These are phyloP conservation scores for Rhynchophorus ferrugineus DNA, from an alignment of 1,140 invertebrate genomes.

Conservation along the genomic window DNA sequence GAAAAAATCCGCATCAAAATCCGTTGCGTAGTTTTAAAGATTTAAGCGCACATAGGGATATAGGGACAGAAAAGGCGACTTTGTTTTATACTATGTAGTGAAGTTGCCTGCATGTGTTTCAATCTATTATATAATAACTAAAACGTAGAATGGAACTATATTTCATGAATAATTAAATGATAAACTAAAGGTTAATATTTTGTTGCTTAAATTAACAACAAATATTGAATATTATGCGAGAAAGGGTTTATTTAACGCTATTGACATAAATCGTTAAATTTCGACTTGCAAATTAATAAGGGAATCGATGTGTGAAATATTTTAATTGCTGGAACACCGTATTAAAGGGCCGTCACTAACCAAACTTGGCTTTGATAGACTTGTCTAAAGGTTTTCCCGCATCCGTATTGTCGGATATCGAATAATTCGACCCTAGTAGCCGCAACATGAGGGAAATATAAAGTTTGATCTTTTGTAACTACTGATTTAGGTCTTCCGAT, in stretches of 20 bases:
- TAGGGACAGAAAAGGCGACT: too few species aligned
- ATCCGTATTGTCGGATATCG: constrained; percentile 1
- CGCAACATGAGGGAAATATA: constrained; percentile 8
- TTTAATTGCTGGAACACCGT: constrained; percentile 6
- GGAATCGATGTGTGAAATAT: constrained; percentile 10
- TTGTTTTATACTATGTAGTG: too few species aligned
- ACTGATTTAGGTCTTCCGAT: constrained; percentile 2
- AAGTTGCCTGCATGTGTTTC: too few species aligned
- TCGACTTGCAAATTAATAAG: constrained; percentile 9
- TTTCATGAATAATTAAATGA: too few species aligned
- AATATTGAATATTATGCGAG: too few species aligned
- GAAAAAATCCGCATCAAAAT: too few species aligned
- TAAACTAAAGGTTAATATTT: too few species aligned
- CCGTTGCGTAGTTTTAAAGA: too few species aligned
- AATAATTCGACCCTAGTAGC: constrained; percentile 8
- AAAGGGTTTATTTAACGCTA: neutral
- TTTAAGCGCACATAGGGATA: too few species aligned
- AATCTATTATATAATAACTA: too few species aligned
- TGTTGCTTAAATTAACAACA: too few species aligned
- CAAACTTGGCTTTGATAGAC: constrained; percentile 9
- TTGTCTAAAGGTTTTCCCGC: constrained; percentile 7
- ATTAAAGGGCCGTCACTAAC: constrained; percentile 5
- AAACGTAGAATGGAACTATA: too few species aligned
- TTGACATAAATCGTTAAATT: constrained; percentile 12
- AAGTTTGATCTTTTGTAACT: constrained; percentile 6